Conservation (phyloP, 2,888 invertebrate species). For the Eupsilia transversa region DNA sequence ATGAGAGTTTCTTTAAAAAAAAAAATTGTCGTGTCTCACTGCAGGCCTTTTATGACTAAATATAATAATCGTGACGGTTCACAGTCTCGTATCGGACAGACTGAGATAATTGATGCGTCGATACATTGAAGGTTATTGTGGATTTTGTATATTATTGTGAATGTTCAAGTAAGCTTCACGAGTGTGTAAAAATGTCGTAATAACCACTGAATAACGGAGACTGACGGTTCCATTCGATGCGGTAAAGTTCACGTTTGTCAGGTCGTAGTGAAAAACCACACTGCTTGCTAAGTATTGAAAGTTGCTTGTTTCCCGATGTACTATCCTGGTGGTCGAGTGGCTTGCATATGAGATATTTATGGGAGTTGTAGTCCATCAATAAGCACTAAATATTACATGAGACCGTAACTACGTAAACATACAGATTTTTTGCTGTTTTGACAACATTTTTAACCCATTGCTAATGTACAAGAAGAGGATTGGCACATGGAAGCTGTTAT, state of each 20-base stretch:
- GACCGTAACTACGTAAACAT: neutral
- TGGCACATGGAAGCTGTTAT: neutral
- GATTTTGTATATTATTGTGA: slow-evolving; percentile 50
- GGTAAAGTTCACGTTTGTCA: slow-evolving; percentile 7
- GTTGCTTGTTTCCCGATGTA: neutral
- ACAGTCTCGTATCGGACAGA: slow-evolving; percentile 61
- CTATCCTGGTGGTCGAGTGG: slow-evolving; percentile 14
- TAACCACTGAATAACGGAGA: slow-evolving; percentile 18
- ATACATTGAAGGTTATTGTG: slow-evolving; percentile 59
- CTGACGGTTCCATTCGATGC: slow-evolving; percentile 2
- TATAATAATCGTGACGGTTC: slow-evolving; percentile 65
- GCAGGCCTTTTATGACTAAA: slow-evolving; percentile 69
- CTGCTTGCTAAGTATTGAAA: neutral
- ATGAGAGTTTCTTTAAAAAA: slow-evolving; percentile 65
- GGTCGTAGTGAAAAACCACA: slow-evolving; percentile 25
- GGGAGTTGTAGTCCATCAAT: neutral
- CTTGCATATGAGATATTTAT: slow-evolving; percentile 20
- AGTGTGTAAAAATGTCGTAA: slow-evolving; percentile 40
- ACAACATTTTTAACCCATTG: neutral
- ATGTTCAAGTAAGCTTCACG: slow-evolving; percentile 29
- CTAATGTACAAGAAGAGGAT: neutral
- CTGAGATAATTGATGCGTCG: slow-evolving; percentile 66
- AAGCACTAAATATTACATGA: slow-evolving; percentile 1
- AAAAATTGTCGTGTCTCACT: slow-evolving; percentile 69
- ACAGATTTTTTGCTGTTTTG: neutral